Conservation (phyloP, 2,888 invertebrate species). For the Brenthis ino region DNA sequence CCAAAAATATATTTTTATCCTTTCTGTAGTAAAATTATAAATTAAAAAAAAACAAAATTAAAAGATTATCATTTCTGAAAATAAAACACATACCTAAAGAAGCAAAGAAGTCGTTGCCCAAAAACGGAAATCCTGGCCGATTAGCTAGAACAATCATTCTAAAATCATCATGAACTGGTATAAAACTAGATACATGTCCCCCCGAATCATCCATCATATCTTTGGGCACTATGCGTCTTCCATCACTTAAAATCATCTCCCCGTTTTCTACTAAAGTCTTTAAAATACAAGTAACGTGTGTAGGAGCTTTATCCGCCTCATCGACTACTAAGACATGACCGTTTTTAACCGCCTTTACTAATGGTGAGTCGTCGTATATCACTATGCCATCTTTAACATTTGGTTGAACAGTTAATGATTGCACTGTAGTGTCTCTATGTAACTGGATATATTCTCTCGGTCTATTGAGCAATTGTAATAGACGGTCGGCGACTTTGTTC, state of each 20-base stretch:
- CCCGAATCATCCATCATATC: conserved; percentile 69
- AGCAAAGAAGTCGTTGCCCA: conserved; percentile 98
- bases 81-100: conserved; percentile 84
- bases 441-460: conserved; percentile 98
- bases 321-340: conserved; percentile 97
- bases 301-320: conserved; percentile 98
- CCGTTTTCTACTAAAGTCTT: conserved; percentile 97
- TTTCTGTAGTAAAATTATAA: neutral
- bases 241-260: conserved; percentile 97
- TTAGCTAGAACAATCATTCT: conserved; percentile 97
- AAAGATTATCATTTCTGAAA: neutral
- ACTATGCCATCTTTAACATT: conserved; percentile 94
- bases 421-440: conserved; percentile 97
- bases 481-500: conserved; percentile 96
- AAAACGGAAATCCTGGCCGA: conserved; percentile 97
- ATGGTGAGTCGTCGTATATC: conserved; percentile 95
- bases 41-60: neutral
- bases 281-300: conserved; percentile 97
- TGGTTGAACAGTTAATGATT: conserved; percentile 95
- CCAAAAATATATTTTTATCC: neutral
- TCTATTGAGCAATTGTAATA: conserved; percentile 92
- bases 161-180: conserved; percentile 95
- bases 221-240: conserved; percentile 90
- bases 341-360: conserved; percentile 94
- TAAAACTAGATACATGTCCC: conserved; percentile 77